Evolutionary conservation across 2,113 vertebrate genomes (phyloP).

Genomic region (Ranitomeya imitator): DNA sequence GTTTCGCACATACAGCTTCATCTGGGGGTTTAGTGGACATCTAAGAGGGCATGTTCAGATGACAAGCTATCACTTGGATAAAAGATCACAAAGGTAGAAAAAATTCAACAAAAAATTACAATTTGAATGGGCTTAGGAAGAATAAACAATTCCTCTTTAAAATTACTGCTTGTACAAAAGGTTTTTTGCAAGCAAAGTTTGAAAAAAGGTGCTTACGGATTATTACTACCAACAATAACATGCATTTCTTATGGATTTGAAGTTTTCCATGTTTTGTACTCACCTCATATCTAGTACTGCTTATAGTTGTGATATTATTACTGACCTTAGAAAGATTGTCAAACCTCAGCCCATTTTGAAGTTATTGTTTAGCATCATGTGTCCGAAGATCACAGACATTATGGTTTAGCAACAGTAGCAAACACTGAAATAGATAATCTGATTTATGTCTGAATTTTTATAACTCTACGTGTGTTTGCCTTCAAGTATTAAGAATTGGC

Average conservation of each 20-base stretch:
- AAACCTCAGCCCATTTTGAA: slow-evolving; percentile 11
- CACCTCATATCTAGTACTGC: not conserved
- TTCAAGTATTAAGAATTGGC: slow-evolving; percentile 33
- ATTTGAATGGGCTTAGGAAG: not conserved
- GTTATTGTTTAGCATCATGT: slow-evolving; percentile 12
- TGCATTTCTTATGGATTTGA: not conserved
- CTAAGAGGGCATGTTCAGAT: no score
- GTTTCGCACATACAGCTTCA: no score
- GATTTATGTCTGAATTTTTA: slow-evolving; percentile 39
- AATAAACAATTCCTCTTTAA: not conserved
- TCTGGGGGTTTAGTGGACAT: no score
- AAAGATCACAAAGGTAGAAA: no score
- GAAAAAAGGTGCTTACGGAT: not conserved
- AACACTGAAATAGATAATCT: slow-evolving; percentile 22
- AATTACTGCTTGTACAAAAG: not conserved
- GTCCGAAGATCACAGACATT: slow-evolving; percentile 7
- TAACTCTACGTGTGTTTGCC: slow-evolving; percentile 30
- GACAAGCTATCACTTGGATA: no score
- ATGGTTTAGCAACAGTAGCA: slow-evolving; percentile 12
- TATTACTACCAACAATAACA: not conserved
- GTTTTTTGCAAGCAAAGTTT: not conserved
- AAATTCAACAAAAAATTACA: no score
- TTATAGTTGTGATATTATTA: slow-evolving; percentile 8
- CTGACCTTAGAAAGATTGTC: not conserved
- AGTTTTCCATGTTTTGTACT: not conserved